Conservation (phyloP, 2,888 invertebrate genomes). For the Tenthredo distinguenda region DNA sequence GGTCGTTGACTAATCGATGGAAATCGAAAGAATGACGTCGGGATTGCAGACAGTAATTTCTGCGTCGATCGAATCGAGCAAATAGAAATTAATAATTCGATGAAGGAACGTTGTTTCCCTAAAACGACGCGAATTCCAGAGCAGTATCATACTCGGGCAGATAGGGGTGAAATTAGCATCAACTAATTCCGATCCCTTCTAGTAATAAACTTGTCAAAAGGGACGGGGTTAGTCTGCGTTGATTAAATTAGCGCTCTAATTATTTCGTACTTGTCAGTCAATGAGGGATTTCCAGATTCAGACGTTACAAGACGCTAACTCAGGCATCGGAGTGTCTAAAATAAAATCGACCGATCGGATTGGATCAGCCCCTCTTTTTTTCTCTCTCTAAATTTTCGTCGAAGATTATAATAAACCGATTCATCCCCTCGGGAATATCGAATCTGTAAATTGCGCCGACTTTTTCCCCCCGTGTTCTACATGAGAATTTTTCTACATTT, state of each 20-base stretch:
- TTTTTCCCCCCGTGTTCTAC: not conserved
- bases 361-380: not conserved
- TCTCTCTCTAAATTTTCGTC: not conserved
- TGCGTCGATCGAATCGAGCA: too few species aligned
- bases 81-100: too few species aligned
- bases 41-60: too few species aligned
- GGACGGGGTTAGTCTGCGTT: not conserved
- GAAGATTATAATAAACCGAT: not conserved
- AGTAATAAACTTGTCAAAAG: slow-evolving; percentile 25
- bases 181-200: slow-evolving; percentile 24
- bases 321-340: not conserved
- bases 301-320: not conserved
- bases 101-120: too few species aligned
- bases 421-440: not conserved
- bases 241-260: slow-evolving; percentile 24
- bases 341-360: not conserved
- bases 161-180: slow-evolving; percentile 1
- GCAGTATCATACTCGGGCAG: too few species aligned
- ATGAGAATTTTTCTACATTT: not conserved
- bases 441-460: not conserved
- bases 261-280: not conserved
- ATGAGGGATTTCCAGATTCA: slow-evolving; percentile 14
- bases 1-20: not conserved
- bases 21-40: too few species aligned
- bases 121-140: too few species aligned